Conservation (phyloP, 2,113 vertebrate species). For the Turdus rufiventris region DNA sequence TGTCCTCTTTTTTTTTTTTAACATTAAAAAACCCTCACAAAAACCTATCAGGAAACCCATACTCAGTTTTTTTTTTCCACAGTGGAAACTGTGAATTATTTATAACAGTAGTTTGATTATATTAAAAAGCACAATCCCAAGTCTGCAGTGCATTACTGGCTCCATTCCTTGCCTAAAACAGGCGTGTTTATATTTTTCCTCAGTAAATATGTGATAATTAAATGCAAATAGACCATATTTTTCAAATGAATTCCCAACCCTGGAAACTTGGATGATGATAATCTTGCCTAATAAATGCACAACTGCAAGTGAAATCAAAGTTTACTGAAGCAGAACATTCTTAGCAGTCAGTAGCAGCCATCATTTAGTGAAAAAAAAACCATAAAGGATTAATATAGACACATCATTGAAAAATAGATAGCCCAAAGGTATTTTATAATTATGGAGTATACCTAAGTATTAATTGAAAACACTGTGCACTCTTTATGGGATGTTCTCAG, state of each 20-base stretch:
- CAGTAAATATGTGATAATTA: conserved; percentile 65
- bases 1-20: neutral
- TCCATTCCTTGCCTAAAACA: conserved; percentile 59
- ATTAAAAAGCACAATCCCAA: conserved; percentile 63
- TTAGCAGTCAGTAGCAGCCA: conserved; percentile 44
- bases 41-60: neutral
- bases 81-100: conserved; percentile 54
- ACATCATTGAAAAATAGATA: conserved; percentile 12
- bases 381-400: conserved; percentile 37
- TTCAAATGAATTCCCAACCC: conserved; percentile 56
- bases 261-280: conserved; percentile 65
- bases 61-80: neutral
- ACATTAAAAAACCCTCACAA: neutral
- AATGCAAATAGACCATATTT: conserved; percentile 64
- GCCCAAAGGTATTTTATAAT: conserved; percentile 20
- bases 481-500: conserved; percentile 22
- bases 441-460: conserved; percentile 4
- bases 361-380: neutral
- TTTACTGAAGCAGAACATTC: conserved; percentile 40
- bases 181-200: conserved; percentile 61
- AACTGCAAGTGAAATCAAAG: conserved; percentile 45
- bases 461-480: conserved; percentile 10
- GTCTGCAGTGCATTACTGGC: conserved; percentile 53
- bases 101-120: conserved; percentile 55
- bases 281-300: conserved; percentile 68